Evolutionary conservation across 2,888 invertebrate species (phyloP), one percentile per base, ranked within the genome.

Genomic region (Caradrina clavipalpis): DNA sequence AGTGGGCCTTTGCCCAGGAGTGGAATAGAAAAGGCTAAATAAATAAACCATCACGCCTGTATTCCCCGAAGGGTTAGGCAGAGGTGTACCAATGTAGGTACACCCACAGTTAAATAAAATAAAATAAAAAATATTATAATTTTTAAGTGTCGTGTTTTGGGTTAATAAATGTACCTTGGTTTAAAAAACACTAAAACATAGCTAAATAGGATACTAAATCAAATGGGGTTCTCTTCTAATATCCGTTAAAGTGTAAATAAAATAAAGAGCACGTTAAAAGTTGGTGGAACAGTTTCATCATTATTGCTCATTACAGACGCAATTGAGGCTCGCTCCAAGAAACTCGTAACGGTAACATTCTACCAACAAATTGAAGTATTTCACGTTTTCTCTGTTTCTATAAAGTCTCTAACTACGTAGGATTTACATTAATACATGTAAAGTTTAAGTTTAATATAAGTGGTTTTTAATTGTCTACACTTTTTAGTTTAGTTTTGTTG

Each of bases 241-340:
- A 82, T 80, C 71, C 80, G 75, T 80, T 79, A 80, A 80, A 84
- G 83, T 82, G 72, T 79, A 83, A 86, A 87, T 87, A 86, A 88
- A 88, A 87, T 82, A 85, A 86, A 87, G 81, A 87, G 81, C 73
- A 58, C 72, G 21, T 54, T 69, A 69, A 61, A 81, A 81, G 68
- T 84, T 84, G 31, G 58, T 31, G 56, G 84, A 89, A 89, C 90
- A 87, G 89, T 91, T 93, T 87, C 93, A 90, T 93, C 91, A 92
- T 94, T 93, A 94, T 92, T 94, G 93, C 93, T 94, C 92, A 94
- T 94, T 94, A 93, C 89, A 89, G 87, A 88, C 92, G 93, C 94
- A 94, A 93, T 94, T 84, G 92, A 94, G 83, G 85, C 89, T 91
- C 92, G 93, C 91, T 92, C 83, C 89, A 93, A 89, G 88, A 84